Base-by-base conservation (phyloP, 2,797 vertebrate species). In the Alosa sapidissima region DNA sequence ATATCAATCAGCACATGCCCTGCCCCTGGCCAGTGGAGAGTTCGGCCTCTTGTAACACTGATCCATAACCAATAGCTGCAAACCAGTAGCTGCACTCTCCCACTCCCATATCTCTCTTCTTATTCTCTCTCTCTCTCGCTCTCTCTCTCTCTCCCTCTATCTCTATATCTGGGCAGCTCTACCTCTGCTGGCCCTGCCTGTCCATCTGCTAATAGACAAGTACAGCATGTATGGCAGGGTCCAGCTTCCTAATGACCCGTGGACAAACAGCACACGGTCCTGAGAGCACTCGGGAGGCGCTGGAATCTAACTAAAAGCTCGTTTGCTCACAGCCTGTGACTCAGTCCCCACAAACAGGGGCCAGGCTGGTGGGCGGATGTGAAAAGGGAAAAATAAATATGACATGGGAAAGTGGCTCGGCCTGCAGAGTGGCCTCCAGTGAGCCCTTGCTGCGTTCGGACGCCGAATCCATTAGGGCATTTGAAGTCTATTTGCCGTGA, bases 211-310 rank as follows among this genome's bases (percentile, higher is more conserved):
- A 93, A 94, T 92, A 89, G 89, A 88, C 88, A 54, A 81, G n/a
- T 8, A 84, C 81, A 83, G 85, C 88, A 85, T 72, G 81, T 88
- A 85, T 81, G 60, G 88, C 89, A 87, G 88, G 90, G 91, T 87
- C 89, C 89, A 82, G 82, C 83, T 5, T 92, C 88, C 88, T 93
- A 93, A 93, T 92, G 92, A 92, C 86, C 89, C 75, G 62, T 87
- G 91, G 89, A 90, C 85, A 28, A 81, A 81, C 60, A 41, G 52
- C 83, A 82, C 47, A 49, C 16, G 24, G 62, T 82, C 81, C 83
- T 89, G 90, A 91, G 90, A 92, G 84, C 91, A 91, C 91, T 91
- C 89, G 85, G 87, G 90, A 91, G 89, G 87, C 87, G 33, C 81
- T 91, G 87, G 89, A 92, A 93, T 90, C 89, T 87, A 92, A 90